Conservation (phyloP, 1,140 invertebrate genomes). For the Diuraphis noxia region DNA sequence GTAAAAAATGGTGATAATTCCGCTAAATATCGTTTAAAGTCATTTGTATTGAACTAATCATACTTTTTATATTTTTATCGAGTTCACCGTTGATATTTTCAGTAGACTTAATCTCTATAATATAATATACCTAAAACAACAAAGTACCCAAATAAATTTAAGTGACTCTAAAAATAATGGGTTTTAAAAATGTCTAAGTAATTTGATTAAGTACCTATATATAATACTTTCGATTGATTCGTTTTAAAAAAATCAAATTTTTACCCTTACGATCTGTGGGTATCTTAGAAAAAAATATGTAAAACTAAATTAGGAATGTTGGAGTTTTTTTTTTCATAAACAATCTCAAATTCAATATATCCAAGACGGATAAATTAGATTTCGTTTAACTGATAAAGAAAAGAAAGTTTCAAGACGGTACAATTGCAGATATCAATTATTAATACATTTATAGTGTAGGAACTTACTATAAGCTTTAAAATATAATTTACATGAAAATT, state of each 20-base stretch:
- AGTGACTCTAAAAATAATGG: neutral
- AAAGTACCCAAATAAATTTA: neutral
- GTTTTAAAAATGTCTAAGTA: neutral
- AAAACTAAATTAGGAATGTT: too few species aligned
- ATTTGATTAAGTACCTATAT: neutral
- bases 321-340: too few species aligned
- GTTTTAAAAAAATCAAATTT: neutral
- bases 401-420: neutral
- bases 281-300: neutral
- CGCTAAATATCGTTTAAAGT: too few species aligned
- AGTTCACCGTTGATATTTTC: too few species aligned
- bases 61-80: too few species aligned
- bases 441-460: too few species aligned
- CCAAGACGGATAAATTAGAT: neutral
- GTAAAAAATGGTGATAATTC: too few species aligned
- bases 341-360: neutral
- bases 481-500: neutral
- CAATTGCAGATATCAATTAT: neutral
- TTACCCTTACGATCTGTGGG: neutral
- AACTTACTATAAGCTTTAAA: too few species aligned
- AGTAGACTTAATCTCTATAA: too few species aligned
- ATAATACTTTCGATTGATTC: neutral
- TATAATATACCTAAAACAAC: neutral
- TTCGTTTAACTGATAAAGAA: neutral
- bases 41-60: too few species aligned